Evolutionary conservation across 1,140 invertebrate species (phyloP).

Genomic region (Heliothis subflexa): DNA sequence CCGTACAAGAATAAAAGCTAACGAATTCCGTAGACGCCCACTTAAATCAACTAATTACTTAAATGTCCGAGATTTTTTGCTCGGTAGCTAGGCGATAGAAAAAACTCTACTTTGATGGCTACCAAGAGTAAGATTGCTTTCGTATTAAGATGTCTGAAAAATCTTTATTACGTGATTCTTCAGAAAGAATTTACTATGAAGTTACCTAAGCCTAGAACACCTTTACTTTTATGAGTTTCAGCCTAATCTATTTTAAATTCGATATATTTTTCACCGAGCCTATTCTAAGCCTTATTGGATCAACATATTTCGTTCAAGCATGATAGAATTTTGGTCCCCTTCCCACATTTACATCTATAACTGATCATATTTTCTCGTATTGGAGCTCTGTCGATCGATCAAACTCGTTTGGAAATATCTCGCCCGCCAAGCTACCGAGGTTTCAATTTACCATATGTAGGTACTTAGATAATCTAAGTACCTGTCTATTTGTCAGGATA

Average conservation of each 20-base stretch:
- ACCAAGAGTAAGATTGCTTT: neutral
- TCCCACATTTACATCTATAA: neutral
- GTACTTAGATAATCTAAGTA: neutral
- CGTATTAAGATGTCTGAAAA: neutral
- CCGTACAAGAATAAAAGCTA: neutral
- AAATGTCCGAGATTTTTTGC: neutral
- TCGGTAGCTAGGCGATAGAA: neutral
- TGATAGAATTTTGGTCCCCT: neutral
- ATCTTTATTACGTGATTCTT: neutral
- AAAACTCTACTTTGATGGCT: neutral
- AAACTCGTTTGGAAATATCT: constrained; percentile 2
- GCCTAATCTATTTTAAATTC: too few relatives aligned
- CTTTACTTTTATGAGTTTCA: too few relatives aligned
- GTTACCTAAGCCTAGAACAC: too few relatives aligned
- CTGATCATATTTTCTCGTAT: neutral
- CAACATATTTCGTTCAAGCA: neutral
- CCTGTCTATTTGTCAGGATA: neutral
- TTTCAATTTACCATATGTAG: neutral
- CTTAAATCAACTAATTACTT: neutral
- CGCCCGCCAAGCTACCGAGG: neutral
- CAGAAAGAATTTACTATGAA: neutral
- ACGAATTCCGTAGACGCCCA: neutral
- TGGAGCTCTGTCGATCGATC: constrained; percentile 17
- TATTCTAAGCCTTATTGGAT: neutral
- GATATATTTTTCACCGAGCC: too few relatives aligned